Percentiles rank a stretch among this genome's conserved stretches.
phyloP scores from a whole-genome alignment of 2,797 vertebrate species.

The Urophycis tenuis region DNA sequence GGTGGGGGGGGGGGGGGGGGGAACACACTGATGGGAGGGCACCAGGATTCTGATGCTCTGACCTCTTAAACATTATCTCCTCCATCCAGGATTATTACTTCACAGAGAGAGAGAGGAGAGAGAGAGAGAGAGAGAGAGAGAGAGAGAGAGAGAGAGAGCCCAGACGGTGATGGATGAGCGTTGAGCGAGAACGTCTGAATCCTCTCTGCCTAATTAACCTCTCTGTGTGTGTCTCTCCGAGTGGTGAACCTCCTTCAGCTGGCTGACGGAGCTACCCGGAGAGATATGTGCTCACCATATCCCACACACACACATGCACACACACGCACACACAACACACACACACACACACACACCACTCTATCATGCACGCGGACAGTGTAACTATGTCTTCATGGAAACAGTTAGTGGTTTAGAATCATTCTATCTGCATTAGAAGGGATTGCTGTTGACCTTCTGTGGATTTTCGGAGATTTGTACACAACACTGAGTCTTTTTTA shows the following conservation, averaged over 20 bases:
- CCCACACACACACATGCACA: no score
- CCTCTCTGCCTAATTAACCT: conserved; percentile 66
- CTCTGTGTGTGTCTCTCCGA: conserved; percentile 42
- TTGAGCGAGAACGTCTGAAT: conserved; percentile 58
- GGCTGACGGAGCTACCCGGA: not conserved
- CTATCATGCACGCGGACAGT: not conserved
- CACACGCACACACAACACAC: no score
- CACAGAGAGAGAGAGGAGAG: not conserved
- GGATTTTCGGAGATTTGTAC: not conserved
- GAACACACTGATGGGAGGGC: not conserved
- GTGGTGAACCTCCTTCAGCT: not conserved
- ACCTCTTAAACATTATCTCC: conserved; percentile 55
- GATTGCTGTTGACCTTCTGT: not conserved
- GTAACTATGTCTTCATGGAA: not conserved
- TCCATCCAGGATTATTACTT: not conserved
- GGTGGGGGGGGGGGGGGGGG: no score
- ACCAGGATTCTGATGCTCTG: conserved; percentile 35
- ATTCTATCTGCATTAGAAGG: not conserved
- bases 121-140: conserved; percentile 20
- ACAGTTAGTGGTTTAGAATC: not conserved
- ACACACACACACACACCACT: not conserved
- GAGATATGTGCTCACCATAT: not conserved
- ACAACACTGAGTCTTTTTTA: not conserved
- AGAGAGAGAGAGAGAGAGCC: conserved; percentile 36
- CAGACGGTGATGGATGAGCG: conserved; percentile 62